These are phyloP conservation scores for Varanus komodoensis DNA, from an alignment of 2,113 vertebrate species.

Conservation along the genomic window DNA sequence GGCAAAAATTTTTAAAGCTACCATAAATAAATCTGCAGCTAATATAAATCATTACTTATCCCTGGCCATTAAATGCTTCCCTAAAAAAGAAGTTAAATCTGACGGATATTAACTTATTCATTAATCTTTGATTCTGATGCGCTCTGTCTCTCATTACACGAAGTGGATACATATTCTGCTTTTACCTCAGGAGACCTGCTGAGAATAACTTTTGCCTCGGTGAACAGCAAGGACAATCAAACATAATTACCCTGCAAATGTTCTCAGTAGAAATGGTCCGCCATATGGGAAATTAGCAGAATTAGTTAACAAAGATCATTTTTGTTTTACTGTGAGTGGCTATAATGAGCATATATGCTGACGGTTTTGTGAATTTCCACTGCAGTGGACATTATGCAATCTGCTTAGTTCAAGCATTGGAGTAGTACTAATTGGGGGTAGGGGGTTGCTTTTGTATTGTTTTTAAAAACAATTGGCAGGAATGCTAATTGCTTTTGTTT, in stretches of 20 bases:
- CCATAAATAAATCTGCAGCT: background rate
- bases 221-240: constrained; percentile 1
- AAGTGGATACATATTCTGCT: constrained; percentile 21
- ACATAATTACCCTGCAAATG: constrained; percentile 35
- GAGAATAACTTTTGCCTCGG: constrained; percentile 2
- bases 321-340: constrained; percentile 28
- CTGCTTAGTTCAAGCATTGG: constrained; percentile 51
- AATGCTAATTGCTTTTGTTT: constrained; percentile 22
- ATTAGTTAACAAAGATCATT: constrained; percentile 22
- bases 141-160: background rate
- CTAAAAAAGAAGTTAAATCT: background rate
- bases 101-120: background rate
- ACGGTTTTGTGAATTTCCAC: constrained; percentile 56
- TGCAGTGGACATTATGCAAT: constrained; percentile 32
- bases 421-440: constrained; percentile 27
- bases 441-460: background rate
- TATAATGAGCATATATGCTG: background rate
- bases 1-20: background rate
- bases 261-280: constrained; percentile 29
- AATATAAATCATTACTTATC: constrained; percentile 5
- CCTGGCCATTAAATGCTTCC: background rate
- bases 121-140: background rate
- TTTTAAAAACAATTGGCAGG: background rate
- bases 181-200: constrained; percentile 38
- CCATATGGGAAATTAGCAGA: constrained; percentile 44